Evolutionary conservation across 2,113 vertebrate genomes (phyloP).

Genomic region (Xiphophorus maculatus): DNA sequence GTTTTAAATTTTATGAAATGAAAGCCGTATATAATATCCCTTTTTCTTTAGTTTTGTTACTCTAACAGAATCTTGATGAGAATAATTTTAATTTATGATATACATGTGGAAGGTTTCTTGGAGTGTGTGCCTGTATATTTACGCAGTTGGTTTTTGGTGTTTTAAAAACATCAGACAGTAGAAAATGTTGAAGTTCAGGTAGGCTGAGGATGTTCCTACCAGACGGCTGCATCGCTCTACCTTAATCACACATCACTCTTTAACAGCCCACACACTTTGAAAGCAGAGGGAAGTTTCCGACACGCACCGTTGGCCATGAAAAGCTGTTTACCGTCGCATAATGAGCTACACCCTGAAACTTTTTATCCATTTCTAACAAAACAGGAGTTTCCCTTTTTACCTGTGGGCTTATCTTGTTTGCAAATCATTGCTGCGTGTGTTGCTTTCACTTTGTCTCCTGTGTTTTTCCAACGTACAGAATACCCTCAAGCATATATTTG

Average conservation of each 20-base stretch:
- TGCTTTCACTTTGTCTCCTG: conserved; percentile 7
- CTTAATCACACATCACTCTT: background rate
- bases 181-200: background rate
- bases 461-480: background rate
- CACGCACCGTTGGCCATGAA: conserved; percentile 53
- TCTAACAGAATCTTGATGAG: too few species aligned
- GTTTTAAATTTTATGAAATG: too few species aligned
- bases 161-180: background rate
- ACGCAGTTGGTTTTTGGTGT: background rate
- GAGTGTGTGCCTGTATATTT: too few species aligned
- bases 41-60: too few species aligned
- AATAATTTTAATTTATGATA: too few species aligned
- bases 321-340: conserved; percentile 20
- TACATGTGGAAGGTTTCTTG: too few species aligned
- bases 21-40: too few species aligned
- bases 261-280: conserved; percentile 51
- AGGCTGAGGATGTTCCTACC: background rate
- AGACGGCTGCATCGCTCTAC: background rate
- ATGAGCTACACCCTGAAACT: conserved; percentile 48
- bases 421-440: background rate
- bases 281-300: conserved; percentile 52
- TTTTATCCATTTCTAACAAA: conserved; percentile 38
- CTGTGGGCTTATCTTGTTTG: background rate
- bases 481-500: background rate
- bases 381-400: background rate